These are phyloP conservation scores for Chloroceryle inda DNA, from an alignment of 2,797 vertebrate species.

Conservation along the genomic window DNA sequence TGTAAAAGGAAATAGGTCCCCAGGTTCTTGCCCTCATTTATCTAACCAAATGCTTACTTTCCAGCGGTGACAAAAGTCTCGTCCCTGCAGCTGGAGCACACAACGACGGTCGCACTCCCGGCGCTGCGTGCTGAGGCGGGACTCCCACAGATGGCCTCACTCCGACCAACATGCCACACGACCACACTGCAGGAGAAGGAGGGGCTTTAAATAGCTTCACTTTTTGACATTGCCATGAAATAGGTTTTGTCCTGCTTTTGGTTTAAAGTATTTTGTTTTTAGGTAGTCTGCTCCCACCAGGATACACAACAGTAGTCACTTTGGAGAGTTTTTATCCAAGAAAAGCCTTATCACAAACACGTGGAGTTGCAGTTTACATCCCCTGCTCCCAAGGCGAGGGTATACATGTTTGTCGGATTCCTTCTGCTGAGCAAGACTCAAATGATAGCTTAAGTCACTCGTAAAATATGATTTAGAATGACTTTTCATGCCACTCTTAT, in stretches of 20 bases:
- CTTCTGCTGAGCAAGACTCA: not conserved
- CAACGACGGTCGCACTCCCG: slow-evolving; percentile 79
- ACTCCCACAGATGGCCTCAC: slow-evolving; percentile 88
- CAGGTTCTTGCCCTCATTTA: not conserved
- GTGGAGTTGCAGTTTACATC: not conserved
- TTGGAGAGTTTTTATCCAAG: not conserved
- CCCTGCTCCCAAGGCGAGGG: not conserved
- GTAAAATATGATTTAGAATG: not conserved
- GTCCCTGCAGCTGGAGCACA: slow-evolving; percentile 84
- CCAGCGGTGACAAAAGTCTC: slow-evolving; percentile 89
- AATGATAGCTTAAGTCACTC: not conserved
- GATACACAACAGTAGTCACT: not conserved
- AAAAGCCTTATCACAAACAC: not conserved
- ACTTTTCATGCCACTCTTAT: not conserved
- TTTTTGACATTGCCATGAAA: not conserved
- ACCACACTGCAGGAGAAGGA: slow-evolving; percentile 82
- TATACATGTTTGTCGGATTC: not conserved
- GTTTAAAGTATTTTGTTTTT: too few species aligned
- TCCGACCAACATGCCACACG: slow-evolving; percentile 87
- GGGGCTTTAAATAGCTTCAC: not conserved
- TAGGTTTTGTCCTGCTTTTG: too few species aligned
- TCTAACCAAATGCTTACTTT: slow-evolving; percentile 79
- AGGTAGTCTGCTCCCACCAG: not conserved
- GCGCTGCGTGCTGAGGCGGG: slow-evolving; percentile 81
- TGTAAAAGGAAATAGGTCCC: not conserved